These are phyloP conservation scores for Arenicola marina DNA, from an alignment of 2,888 invertebrate genomes.

Conservation along the genomic window DNA sequence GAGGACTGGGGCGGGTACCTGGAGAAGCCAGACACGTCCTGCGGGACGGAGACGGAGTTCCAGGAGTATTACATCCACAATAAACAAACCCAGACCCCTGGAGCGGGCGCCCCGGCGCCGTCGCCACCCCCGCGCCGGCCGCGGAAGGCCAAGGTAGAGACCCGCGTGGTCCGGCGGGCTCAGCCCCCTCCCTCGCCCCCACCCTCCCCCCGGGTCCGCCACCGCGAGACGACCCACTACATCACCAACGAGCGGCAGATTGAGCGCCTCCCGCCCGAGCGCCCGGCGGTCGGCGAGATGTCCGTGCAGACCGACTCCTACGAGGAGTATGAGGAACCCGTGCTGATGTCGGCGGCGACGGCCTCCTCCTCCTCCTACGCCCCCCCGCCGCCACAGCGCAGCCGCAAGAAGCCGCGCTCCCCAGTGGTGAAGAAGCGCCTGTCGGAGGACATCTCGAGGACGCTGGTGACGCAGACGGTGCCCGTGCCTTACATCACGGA, in stretches of 20 bases:
- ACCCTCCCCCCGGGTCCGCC: constrained; percentile 2
- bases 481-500: constrained; percentile 4
- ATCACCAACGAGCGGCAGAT: constrained; percentile 21
- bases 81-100: constrained; percentile 24
- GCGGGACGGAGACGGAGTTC: constrained; percentile 9
- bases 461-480: neutral
- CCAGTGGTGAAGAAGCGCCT: too few species aligned
- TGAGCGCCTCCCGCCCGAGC: constrained; percentile 18
- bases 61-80: constrained; percentile 11
- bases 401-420: too few species aligned
- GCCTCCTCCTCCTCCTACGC: neutral
- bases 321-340: neutral
- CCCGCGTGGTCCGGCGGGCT: neutral
- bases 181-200: constrained; percentile 3
- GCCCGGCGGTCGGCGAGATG: neutral
- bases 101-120: neutral
- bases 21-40: neutral
- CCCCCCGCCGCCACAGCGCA: neutral
- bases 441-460: neutral
- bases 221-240: constrained; percentile 23
- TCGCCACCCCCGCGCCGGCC: neutral
- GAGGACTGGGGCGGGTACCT: neutral
- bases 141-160: neutral
- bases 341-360: neutral
- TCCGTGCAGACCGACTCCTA: constrained; percentile 16